phyloP scores from a whole-genome alignment of 2,797 vertebrate genomes.

The Semaprochilodus insignis region DNA sequence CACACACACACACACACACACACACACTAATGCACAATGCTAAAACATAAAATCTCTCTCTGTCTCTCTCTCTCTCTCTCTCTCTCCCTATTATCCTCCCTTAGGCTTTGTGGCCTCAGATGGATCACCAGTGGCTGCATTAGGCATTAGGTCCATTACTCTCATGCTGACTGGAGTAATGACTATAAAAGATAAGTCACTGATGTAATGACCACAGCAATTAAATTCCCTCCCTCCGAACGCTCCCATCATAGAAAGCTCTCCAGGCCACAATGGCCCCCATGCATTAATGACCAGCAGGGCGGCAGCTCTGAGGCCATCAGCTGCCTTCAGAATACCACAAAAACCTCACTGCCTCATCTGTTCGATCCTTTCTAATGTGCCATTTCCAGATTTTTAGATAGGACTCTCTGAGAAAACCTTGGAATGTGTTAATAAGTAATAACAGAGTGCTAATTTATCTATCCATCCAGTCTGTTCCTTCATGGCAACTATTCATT shows the following conservation, averaged over 20 bases:
- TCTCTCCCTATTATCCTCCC: slow-evolving; percentile 40
- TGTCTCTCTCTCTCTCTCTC: slow-evolving; percentile 2
- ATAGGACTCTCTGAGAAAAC: neutral
- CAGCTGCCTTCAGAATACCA: neutral
- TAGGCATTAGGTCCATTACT: slow-evolving; percentile 51
- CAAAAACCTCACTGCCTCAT: neutral
- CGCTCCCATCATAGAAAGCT: slow-evolving; percentile 27
- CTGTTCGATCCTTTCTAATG: neutral
- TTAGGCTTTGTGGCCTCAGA: slow-evolving; percentile 45
- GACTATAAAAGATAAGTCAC: slow-evolving; percentile 50
- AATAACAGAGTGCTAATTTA: neutral
- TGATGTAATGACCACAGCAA: slow-evolving; percentile 51
- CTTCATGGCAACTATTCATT: too few species aligned
- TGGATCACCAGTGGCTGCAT: slow-evolving; percentile 48
- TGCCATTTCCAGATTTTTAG: neutral
- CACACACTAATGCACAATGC: neutral
- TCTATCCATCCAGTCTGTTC: neutral
- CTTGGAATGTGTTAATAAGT: neutral
- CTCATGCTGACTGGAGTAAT: slow-evolving; percentile 48
- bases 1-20: too few species aligned
- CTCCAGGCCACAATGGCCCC: slow-evolving; percentile 19
- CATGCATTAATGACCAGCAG: slow-evolving; percentile 12
- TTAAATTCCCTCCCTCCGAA: slow-evolving; percentile 46
- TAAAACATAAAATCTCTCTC: neutral
- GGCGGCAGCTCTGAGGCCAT: slow-evolving; percentile 1